Percentiles rank a stretch among this genome's conserved stretches.
These are phyloP conservation scores for Pelodiscus sinensis DNA, from an alignment of 2,113 vertebrate genomes.

Conservation along the genomic window DNA sequence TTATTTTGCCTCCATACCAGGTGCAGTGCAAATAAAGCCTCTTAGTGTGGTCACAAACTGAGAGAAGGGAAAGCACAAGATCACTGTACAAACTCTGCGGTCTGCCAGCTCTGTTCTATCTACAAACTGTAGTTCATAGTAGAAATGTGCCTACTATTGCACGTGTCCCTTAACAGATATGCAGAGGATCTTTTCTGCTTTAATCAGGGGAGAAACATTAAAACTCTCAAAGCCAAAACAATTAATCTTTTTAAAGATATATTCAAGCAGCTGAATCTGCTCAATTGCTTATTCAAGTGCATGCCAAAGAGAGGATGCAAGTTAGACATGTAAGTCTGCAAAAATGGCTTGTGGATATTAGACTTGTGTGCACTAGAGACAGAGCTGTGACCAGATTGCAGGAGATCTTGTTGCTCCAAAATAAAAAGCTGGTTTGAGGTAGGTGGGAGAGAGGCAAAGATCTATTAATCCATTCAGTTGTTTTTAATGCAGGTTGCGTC, in stretches of 20 bases:
- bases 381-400: neutral
- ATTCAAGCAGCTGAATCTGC: neutral
- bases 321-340: neutral
- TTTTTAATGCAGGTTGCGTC: neutral
- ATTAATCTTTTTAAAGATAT: neutral
- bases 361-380: neutral
- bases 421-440: neutral
- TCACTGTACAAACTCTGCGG: neutral
- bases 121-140: slow-evolving; percentile 2
- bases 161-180: neutral
- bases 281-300: neutral
- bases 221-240: neutral
- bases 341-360: neutral
- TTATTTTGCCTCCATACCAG: slow-evolving; percentile 40
- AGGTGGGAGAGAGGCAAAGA: neutral
- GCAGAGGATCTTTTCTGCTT: neutral
- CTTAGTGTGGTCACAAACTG: slow-evolving; percentile 21
- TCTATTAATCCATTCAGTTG: neutral
- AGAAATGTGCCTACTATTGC: neutral
- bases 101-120: slow-evolving; percentile 40
- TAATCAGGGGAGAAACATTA: neutral
- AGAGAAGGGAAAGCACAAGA: slow-evolving; percentile 36
- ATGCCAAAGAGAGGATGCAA: neutral
- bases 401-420: neutral
- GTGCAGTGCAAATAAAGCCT: slow-evolving; percentile 67